phyloP scores from a whole-genome alignment of 2,797 vertebrate species.

The Notoglanidium macrostoma region DNA sequence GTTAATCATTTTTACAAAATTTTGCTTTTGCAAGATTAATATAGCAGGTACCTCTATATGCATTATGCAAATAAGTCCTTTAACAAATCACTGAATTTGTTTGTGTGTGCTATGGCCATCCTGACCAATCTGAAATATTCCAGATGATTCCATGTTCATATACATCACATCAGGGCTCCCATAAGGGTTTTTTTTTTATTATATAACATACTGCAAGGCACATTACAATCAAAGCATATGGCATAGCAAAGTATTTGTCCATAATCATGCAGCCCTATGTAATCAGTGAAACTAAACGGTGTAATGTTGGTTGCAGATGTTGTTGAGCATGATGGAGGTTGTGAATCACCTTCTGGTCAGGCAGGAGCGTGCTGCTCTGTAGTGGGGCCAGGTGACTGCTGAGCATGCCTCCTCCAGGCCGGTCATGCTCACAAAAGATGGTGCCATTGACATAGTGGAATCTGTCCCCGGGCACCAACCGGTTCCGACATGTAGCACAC shows the following conservation, averaged over 20 bases:
- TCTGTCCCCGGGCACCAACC: constrained; percentile 78
- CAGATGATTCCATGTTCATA: too few species aligned
- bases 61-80: not conserved
- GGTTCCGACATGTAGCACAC: constrained; percentile 80
- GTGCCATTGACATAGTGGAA: constrained; percentile 81
- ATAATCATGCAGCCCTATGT: not conserved
- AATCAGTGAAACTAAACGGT: not conserved
- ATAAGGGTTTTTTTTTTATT: not conserved
- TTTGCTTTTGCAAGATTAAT: not conserved
- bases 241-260: not conserved
- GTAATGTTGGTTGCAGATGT: not conserved
- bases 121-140: not conserved
- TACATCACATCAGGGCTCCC: too few species aligned
- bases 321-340: not conserved
- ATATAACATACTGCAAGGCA: not conserved
- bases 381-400: constrained; percentile 69
- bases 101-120: not conserved
- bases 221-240: not conserved
- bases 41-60: not conserved
- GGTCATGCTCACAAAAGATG: constrained; percentile 82
- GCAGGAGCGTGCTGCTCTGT: constrained; percentile 70
- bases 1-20: not conserved
- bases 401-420: constrained; percentile 72
- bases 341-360: constrained; percentile 77
- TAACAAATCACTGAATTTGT: not conserved